Evolutionary conservation across 2,113 vertebrate genomes (phyloP).

Genomic region (Arvicanthis niloticus): DNA sequence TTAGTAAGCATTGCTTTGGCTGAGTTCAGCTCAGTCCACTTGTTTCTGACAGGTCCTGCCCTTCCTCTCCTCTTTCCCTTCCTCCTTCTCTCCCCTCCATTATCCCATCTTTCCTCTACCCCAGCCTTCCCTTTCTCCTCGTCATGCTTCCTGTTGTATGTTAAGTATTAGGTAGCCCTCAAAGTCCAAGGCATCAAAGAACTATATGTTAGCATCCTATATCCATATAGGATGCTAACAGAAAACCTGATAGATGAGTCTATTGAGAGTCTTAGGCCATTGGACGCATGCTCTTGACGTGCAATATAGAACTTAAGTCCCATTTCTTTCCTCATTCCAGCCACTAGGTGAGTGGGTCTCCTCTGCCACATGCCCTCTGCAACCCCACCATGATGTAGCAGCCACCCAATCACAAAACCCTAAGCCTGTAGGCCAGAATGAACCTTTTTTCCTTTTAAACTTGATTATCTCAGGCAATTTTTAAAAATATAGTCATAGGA

Average conservation of each 20-base stretch:
- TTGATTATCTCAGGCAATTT: neutral
- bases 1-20: neutral
- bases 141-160: too few species aligned
- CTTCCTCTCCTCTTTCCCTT: too few species aligned
- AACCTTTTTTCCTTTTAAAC: neutral
- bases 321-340: neutral
- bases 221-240: too few species aligned
- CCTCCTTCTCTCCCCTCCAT: accelerated
- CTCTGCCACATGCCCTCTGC: neutral
- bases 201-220: too few species aligned
- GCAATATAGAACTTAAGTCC: too few species aligned
- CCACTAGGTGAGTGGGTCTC: too few species aligned
- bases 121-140: too few species aligned
- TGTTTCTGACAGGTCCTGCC: neutral
- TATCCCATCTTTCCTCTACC: neutral
- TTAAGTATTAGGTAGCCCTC: neutral
- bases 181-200: neutral
- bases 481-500: neutral
- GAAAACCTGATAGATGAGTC: too few species aligned
- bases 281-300: neutral
- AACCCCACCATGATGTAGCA: too few species aligned
- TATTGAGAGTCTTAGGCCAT: neutral
- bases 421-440: neutral
- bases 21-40: neutral
- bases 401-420: neutral